A percentile compares a stretch with the other conserved stretches of the same genome.
Evolutionary conservation across 2,888 invertebrate genomes (phyloP).

Genomic region (Perizoma affinitatum): DNA sequence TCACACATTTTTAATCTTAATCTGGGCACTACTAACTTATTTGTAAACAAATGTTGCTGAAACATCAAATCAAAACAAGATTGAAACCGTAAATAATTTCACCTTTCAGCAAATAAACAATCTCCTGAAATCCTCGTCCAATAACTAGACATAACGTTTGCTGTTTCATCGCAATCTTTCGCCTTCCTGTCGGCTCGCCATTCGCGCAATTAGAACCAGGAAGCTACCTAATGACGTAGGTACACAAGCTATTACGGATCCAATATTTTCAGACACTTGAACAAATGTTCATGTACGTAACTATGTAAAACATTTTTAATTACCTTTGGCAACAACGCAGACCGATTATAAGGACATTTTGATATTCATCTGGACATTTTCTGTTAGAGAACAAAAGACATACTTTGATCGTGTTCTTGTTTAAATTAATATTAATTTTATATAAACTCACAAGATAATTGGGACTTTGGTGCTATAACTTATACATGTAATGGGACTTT

Average conservation of each 20-base stretch:
- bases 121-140: slow-evolving; percentile 33
- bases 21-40: too few species aligned
- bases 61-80: background rate
- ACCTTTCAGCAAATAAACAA: slow-evolving; percentile 25
- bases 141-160: slow-evolving; percentile 54
- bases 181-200: slow-evolving; percentile 74
- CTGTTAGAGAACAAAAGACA: too few species aligned
- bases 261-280: slow-evolving; percentile 52
- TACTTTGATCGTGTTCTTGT: too few species aligned
- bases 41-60: too few species aligned
- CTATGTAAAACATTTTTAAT: too few species aligned
- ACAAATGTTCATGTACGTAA: background rate
- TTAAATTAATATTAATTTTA: too few species aligned
- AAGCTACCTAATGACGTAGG: slow-evolving; percentile 70
- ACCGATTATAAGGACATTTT: background rate
- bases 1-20: too few species aligned
- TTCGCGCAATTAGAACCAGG: slow-evolving; percentile 77
- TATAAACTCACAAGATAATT: too few species aligned
- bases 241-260: slow-evolving; percentile 51
- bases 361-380: background rate
- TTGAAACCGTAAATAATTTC: slow-evolving; percentile 10
- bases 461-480: too few species aligned
- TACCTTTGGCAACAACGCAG: background rate
- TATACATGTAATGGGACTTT: too few species aligned
- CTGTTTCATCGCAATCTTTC: slow-evolving; percentile 79